phyloP scores from a whole-genome alignment of 2,113 vertebrate species.

The Pangasianodon gigas region DNA sequence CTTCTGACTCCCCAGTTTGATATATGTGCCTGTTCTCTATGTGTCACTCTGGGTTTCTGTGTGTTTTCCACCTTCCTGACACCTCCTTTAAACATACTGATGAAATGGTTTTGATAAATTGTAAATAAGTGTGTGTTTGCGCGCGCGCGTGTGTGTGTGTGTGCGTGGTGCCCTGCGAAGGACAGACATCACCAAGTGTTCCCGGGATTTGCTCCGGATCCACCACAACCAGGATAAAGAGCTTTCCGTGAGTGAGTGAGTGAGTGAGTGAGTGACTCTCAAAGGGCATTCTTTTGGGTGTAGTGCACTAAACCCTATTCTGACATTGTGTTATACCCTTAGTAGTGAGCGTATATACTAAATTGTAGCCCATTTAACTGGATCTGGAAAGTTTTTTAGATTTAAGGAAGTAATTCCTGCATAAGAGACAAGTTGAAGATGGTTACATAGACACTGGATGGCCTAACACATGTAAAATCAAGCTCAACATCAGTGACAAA shows the following conservation, averaged over 20 bases:
- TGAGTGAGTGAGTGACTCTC: not conserved
- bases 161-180: not conserved
- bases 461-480: no score
- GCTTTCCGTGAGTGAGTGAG: not conserved
- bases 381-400: no score
- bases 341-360: not conserved
- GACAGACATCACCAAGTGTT: not conserved
- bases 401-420: no score
- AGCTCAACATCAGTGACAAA: no score
- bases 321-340: not conserved
- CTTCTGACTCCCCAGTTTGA: not conserved
- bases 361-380: no score
- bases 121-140: no score
- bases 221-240: not conserved
- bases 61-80: not conserved
- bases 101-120: not conserved
- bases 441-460: no score
- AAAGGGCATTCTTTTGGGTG: not conserved
- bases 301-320: not conserved
- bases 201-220: not conserved
- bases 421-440: no score
- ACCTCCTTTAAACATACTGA: not conserved
- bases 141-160: not conserved
- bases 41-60: not conserved
- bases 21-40: not conserved